phyloP scores from a whole-genome alignment of 2,113 vertebrate species.

The Hylia prasina region DNA sequence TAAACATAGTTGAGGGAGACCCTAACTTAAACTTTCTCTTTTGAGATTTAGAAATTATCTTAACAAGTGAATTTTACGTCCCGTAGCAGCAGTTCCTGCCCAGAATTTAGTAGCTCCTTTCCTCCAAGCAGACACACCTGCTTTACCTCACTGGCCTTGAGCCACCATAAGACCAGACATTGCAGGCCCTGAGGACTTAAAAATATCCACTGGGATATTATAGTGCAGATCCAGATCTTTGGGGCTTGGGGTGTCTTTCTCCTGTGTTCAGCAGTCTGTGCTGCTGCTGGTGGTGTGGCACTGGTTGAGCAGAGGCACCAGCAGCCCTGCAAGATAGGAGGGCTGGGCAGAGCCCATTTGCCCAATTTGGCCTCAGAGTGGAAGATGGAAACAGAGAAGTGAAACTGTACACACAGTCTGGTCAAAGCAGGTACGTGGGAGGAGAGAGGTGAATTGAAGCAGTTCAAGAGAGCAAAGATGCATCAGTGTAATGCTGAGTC shows the following conservation, averaged over 20 bases:
- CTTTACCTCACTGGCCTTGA: background rate
- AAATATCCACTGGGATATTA: background rate
- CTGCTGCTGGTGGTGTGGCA: background rate
- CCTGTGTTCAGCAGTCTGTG: background rate
- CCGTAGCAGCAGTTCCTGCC: background rate
- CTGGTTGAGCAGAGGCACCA: background rate
- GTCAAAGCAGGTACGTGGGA: background rate
- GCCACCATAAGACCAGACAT: background rate
- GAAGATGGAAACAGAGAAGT: background rate
- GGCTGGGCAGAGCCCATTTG: background rate
- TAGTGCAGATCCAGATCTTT: background rate
- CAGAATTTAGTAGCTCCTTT: background rate
- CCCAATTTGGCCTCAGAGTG: background rate
- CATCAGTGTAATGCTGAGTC: accelerated
- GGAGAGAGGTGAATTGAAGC: background rate
- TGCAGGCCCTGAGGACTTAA: background rate
- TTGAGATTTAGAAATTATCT: background rate
- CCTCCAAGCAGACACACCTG: background rate
- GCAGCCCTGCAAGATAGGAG: background rate
- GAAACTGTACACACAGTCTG: background rate
- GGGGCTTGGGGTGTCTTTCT: background rate
- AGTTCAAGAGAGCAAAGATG: background rate
- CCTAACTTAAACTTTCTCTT: background rate
- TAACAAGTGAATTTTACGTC: background rate
- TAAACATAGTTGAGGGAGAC: background rate